phyloP scores from a whole-genome alignment of 2,797 vertebrate species.

The Anomalospiza imberbis region DNA sequence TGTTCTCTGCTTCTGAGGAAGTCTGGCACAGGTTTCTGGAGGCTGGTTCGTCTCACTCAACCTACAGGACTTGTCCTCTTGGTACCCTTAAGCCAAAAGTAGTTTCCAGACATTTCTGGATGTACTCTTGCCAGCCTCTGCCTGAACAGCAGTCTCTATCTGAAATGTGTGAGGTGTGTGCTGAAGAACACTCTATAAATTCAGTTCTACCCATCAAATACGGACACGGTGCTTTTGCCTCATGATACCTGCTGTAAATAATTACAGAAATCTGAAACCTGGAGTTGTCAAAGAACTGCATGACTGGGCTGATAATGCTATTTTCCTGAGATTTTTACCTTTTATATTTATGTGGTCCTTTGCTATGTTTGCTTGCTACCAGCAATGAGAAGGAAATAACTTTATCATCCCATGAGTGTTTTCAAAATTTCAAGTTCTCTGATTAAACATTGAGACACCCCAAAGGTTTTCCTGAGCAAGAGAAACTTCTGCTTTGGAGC shows the following conservation, averaged over 20 bases:
- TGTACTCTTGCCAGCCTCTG: neutral
- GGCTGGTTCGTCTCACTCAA: neutral
- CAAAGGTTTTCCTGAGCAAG: neutral
- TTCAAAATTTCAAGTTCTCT: neutral
- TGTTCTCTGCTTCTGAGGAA: neutral
- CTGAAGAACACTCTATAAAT: neutral
- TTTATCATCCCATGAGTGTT: neutral
- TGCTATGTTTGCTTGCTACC: neutral
- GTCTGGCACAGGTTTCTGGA: neutral
- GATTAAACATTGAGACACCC: neutral
- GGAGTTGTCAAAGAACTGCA: neutral
- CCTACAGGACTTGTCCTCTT: neutral
- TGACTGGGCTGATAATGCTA: neutral
- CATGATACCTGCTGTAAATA: neutral
- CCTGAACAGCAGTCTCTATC: accelerated
- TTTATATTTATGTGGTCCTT: neutral
- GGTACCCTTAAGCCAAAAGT: neutral
- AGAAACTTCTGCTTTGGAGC: neutral
- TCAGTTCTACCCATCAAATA: neutral
- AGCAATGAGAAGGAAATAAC: neutral
- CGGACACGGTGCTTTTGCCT: neutral
- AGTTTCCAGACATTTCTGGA: neutral
- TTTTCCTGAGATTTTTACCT: neutral
- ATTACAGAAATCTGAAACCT: neutral
- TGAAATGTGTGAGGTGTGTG: neutral